Evolutionary conservation across 2,797 vertebrate genomes (phyloP).

Genomic region (Leptatherina wallacei): DNA sequence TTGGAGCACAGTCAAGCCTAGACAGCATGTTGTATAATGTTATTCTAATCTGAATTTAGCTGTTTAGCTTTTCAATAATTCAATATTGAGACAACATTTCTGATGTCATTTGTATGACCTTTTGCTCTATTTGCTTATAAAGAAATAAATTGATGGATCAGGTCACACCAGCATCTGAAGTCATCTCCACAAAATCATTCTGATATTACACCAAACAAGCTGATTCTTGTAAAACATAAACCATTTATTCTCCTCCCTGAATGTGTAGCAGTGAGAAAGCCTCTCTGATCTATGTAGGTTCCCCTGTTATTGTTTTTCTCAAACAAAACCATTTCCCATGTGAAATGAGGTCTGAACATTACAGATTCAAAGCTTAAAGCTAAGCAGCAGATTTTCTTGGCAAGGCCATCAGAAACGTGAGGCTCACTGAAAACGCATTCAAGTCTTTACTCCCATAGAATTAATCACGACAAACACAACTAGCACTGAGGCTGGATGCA

Average conservation of each 20-base stretch:
- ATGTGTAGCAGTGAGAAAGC: slow-evolving; percentile 51
- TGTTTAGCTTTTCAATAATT: slow-evolving; percentile 65
- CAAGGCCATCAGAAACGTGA: slow-evolving; percentile 66
- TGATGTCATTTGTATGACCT: slow-evolving; percentile 53
- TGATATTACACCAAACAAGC: slow-evolving; percentile 28
- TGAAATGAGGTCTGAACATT: slow-evolving; percentile 73
- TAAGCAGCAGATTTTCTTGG: slow-evolving; percentile 73
- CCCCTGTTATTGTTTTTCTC: slow-evolving; percentile 64
- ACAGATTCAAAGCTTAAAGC: slow-evolving; percentile 75
- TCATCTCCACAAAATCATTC: slow-evolving; percentile 29
- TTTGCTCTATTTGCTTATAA: slow-evolving; percentile 33
- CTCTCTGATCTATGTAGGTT: slow-evolving; percentile 69
- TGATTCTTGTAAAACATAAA: slow-evolving; percentile 59
- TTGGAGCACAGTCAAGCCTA: slow-evolving; percentile 56
- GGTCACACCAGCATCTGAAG: slow-evolving; percentile 19
- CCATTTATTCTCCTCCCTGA: slow-evolving; percentile 61
- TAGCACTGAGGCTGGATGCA: slow-evolving; percentile 41
- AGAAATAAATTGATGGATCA: slow-evolving; percentile 19
- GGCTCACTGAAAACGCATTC: slow-evolving; percentile 65
- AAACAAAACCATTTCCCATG: slow-evolving; percentile 68
- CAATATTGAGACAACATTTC: slow-evolving; percentile 59
- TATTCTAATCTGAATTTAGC: slow-evolving; percentile 55
- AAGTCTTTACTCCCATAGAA: slow-evolving; percentile 69
- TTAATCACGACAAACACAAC: slow-evolving; percentile 72
- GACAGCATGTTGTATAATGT: slow-evolving; percentile 63